Evolutionary conservation across 1,140 invertebrate genomes (phyloP), one percentile per base, ranked within the genome.

Genomic region (Heliothis virescens): DNA sequence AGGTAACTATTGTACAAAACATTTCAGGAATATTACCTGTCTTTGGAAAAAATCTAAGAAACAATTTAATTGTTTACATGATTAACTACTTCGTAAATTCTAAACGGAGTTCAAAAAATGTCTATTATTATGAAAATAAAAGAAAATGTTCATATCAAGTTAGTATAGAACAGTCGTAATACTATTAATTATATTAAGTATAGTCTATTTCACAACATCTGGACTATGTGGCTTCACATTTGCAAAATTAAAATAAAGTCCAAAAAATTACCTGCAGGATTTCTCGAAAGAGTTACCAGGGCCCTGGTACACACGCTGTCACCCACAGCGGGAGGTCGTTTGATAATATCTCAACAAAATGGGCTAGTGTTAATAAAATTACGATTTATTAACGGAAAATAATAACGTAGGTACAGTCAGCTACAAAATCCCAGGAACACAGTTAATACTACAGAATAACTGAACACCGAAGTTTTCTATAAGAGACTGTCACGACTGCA

Each of bases 201-300:
- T 83, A 85, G 81, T 83, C 80, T 87, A 87, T 74, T 83, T 85
- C 84, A 84, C 84, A 86, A 87, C 84, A 85, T 84, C 74, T 79
- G 71, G 75, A 83, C 72, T 74, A 74, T 74, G 53, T 74, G 29
- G 29, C 55, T 59, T 11, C 13, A 74, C 55, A 74, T 26, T 60
- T 18, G 72, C 72, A 48, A 60, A 59, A 74, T 59, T 16, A 74
- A 60, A 60, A 55, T 26, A 59, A 9, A 7, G 1, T 63, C 11
- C 12, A 13, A 50, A 10, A 18, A 47, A 18, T 13, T 0, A 21
- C 34, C 21, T 2, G 21, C 21, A 26, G 21, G 21, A 26, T 26
- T 26, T 1, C 21, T 26, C 21, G 21, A 26, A 1, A 26, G 21
- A 26, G 21, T 26, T 26, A 26, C 21, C 21, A 26, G 1, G 21